These are phyloP conservation scores for Rhagoletis zephyria DNA, from an alignment of 1,140 invertebrate species.

Conservation along the genomic window DNA sequence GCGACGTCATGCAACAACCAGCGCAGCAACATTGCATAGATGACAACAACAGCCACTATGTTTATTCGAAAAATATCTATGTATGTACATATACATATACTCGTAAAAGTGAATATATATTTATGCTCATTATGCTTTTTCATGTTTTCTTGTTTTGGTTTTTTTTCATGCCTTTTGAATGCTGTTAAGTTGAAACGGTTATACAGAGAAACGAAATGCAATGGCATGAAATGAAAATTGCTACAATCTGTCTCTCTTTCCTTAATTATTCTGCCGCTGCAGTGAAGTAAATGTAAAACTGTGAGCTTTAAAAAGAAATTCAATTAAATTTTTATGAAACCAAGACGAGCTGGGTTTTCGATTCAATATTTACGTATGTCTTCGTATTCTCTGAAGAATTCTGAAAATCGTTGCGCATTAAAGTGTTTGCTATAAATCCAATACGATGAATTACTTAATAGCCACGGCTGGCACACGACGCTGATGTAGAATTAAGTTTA, in stretches of 20 bases:
- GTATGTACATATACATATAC: too few relatives aligned
- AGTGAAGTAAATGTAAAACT: neutral
- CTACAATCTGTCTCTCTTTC: neutral
- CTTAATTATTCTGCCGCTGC: neutral
- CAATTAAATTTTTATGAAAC: constrained; percentile 28
- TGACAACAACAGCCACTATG: neutral
- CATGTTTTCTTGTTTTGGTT: neutral
- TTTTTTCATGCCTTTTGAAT: neutral
- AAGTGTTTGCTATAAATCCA: neutral
- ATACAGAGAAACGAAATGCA: constrained; percentile 22
- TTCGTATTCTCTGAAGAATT: neutral
- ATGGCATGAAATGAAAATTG: constrained; percentile 23
- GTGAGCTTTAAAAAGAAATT: neutral
- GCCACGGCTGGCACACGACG: neutral
- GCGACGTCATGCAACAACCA: neutral
- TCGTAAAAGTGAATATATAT: neutral
- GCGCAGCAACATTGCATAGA: neutral
- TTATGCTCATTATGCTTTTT: neutral
- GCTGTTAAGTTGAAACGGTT: neutral
- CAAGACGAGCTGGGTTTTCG: neutral
- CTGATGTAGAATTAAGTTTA: too few relatives aligned
- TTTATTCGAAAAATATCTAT: neutral
- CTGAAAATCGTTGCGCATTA: neutral
- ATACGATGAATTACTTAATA: neutral
- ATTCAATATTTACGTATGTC: constrained; percentile 1